Conservation (phyloP, 2,888 invertebrate species). For the Cantharis rufa region DNA sequence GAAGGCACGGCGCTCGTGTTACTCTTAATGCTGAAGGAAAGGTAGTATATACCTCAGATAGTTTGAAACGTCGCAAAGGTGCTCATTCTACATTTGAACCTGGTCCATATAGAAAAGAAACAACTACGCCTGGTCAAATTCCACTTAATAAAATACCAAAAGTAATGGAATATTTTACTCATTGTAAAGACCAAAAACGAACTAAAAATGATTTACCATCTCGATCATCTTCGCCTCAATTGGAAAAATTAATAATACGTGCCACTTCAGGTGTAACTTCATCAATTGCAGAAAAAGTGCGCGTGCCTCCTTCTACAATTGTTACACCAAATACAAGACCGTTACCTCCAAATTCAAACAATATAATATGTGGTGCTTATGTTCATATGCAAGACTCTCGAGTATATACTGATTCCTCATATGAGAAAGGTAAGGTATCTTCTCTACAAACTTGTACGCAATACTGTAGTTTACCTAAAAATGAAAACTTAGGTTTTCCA, state of each 20-base stretch:
- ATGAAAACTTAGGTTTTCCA: constrained; percentile 32
- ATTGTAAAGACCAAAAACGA: constrained; percentile 30
- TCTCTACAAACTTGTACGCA: constrained; percentile 22
- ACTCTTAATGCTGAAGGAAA: constrained; percentile 84
- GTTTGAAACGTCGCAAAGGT: constrained; percentile 76
- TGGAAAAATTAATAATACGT: constrained; percentile 63
- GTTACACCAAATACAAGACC: constrained; percentile 61
- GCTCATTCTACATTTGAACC: constrained; percentile 87
- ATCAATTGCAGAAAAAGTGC: constrained; percentile 60
- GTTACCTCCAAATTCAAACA: constrained; percentile 53
- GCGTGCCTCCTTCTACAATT: constrained; percentile 66
- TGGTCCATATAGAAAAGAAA: constrained; percentile 79
- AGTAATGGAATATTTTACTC: constrained; percentile 54
- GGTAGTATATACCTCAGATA: constrained; percentile 87
- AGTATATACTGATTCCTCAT: constrained; percentile 63
- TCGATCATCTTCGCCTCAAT: constrained; percentile 65
- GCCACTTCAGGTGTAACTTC: constrained; percentile 49
- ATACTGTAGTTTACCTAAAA: constrained; percentile 35
- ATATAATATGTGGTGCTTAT: constrained; percentile 64
- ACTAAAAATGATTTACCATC: constrained; percentile 39
- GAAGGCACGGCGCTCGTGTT: constrained; percentile 74
- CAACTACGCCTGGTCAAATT: constrained; percentile 49
- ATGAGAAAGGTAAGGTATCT: constrained; percentile 70
- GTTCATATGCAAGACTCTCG: constrained; percentile 72
- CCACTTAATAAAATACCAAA: constrained; percentile 47